Evolutionary conservation across 2,113 vertebrate species (phyloP).

Genomic region (Corynorhinus townsendii): DNA sequence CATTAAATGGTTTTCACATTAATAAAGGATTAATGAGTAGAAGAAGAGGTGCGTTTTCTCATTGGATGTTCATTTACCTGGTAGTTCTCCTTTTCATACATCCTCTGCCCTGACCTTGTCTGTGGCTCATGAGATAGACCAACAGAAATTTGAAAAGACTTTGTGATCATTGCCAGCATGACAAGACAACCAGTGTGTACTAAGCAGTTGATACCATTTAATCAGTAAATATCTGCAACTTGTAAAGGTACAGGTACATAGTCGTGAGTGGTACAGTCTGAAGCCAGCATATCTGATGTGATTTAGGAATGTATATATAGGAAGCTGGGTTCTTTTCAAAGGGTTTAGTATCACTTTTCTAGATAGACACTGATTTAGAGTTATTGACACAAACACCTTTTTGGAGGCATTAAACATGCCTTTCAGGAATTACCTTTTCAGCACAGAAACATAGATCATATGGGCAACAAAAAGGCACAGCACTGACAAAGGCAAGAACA

Average conservation of each 20-base stretch:
- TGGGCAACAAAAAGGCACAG: constrained; percentile 21
- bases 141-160: not conserved
- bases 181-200: not conserved
- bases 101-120: not conserved
- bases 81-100: not conserved
- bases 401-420: constrained; percentile 54
- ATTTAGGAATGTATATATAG: constrained; percentile 7
- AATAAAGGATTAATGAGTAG: not conserved
- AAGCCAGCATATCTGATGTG: not conserved
- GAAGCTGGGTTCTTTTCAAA: constrained; percentile 41
- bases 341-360: not conserved
- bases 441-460: constrained; percentile 63
- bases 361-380: constrained; percentile 46
- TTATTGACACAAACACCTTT: constrained; percentile 64
- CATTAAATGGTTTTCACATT: not conserved
- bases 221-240: not conserved
- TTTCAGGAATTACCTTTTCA: constrained; percentile 64
- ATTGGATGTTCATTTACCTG: not conserved
- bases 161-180: not conserved
- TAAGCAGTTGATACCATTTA: not conserved
- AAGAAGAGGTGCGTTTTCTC: not conserved
- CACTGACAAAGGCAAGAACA: constrained; percentile 52
- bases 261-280: not conserved
- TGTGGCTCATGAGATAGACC: not conserved
- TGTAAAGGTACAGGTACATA: not conserved